These are phyloP conservation scores for Micrastur ruficollis DNA, from an alignment of 2,797 vertebrate species.

Conservation along the genomic window DNA sequence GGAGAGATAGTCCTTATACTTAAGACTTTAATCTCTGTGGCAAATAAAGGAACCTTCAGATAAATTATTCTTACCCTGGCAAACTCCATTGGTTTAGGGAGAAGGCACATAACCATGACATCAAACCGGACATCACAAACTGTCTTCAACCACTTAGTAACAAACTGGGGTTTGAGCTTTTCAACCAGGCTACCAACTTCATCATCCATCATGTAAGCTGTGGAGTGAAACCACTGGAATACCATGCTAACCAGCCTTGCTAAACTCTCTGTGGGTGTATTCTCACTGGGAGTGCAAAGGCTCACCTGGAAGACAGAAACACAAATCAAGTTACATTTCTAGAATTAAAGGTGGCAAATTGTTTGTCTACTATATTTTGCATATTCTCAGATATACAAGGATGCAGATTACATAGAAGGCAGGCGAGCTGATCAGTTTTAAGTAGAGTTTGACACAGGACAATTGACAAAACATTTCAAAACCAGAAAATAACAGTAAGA, in stretches of 20 bases:
- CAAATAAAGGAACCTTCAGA: background rate
- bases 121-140: conserved; percentile 98
- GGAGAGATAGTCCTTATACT: background rate
- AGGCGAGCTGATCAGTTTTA: background rate
- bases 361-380: background rate
- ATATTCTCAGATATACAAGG: background rate
- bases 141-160: conserved; percentile 98
- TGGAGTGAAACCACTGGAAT: conserved; percentile 99
- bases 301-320: conserved; percentile 83
- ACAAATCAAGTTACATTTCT: background rate
- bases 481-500: background rate
- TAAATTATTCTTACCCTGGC: conserved; percentile 84
- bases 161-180: conserved; percentile 98
- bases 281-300: conserved; percentile 96
- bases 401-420: background rate
- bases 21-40: background rate
- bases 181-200: conserved; percentile 98
- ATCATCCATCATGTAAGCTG: conserved; percentile 99
- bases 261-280: conserved; percentile 96
- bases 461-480: background rate
- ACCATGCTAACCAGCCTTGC: conserved; percentile 98
- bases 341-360: background rate
- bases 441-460: background rate
- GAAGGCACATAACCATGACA: conserved; percentile 99
- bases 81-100: conserved; percentile 98